Evolutionary conservation across 2,888 invertebrate genomes (phyloP).

Genomic region (Oxycera nigricornis): DNA sequence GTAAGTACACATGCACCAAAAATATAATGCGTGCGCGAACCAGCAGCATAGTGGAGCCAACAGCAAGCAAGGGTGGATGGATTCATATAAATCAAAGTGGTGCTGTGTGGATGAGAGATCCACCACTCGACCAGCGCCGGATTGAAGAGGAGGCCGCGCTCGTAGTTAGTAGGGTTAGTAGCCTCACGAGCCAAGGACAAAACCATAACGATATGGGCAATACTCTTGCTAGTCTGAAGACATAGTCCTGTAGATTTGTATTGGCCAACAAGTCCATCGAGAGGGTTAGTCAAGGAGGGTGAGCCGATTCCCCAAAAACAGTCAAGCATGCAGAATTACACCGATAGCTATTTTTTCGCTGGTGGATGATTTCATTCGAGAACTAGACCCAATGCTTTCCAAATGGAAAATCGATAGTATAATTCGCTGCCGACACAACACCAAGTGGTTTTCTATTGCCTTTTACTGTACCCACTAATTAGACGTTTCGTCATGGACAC

Average conservation of each 20-base stretch:
- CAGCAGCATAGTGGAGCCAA: background rate
- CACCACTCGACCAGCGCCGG: no score
- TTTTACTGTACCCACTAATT: background rate
- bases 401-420: conserved; percentile 35
- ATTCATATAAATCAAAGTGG: no score
- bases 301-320: background rate
- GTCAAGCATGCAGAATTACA: background rate
- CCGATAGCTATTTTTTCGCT: background rate
- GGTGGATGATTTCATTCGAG: conserved; percentile 36
- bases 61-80: background rate
- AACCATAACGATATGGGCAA: background rate
- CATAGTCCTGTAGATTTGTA: background rate
- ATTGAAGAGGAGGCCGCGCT: conserved; percentile 16
- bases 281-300: background rate
- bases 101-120: no score
- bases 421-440: background rate
- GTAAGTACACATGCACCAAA: background rate
- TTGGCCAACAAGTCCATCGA: background rate
- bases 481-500: background rate
- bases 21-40: background rate
- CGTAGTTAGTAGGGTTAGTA: background rate
- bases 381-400: background rate
- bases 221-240: no score
- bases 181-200: background rate
- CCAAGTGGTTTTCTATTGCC: background rate